Percentiles rank a stretch among this genome's conserved stretches.
phyloP scores from a whole-genome alignment of 2,888 invertebrate genomes.

The Myopa testacea region DNA sequence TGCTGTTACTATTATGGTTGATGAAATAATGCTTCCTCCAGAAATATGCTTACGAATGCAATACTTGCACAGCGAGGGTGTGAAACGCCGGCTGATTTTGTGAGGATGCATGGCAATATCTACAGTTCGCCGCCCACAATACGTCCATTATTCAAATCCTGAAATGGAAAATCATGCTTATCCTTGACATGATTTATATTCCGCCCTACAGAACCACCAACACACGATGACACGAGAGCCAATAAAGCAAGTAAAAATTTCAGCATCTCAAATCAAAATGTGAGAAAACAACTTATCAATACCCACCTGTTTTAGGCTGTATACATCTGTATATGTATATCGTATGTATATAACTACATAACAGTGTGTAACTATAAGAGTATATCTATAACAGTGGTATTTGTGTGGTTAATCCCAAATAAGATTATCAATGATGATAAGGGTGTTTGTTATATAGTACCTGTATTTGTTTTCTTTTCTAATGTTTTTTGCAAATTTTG shows the following conservation, averaged over 20 bases:
- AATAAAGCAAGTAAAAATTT: background rate
- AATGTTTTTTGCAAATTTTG: too few relatives aligned
- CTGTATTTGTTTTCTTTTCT: too few relatives aligned
- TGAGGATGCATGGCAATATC: conserved; percentile 52
- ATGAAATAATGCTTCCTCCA: conserved; percentile 49
- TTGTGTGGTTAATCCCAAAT: too few relatives aligned
- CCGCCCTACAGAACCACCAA: background rate
- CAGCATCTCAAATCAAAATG: background rate
- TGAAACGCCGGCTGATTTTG: conserved; percentile 55
- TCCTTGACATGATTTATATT: background rate
- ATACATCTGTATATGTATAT: too few relatives aligned
- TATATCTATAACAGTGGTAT: too few relatives aligned
- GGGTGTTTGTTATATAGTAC: too few relatives aligned
- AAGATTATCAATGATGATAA: too few relatives aligned
- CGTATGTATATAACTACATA: too few relatives aligned
- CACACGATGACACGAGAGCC: background rate
- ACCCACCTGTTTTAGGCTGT: too few relatives aligned
- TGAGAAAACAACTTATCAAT: too few relatives aligned
- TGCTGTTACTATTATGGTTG: conserved; percentile 55
- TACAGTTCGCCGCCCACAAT: conserved; percentile 56
- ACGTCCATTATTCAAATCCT: conserved; percentile 44
- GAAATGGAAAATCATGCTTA: background rate
- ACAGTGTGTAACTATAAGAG: too few relatives aligned
- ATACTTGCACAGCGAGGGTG: conserved; percentile 38
- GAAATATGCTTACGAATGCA: conserved; percentile 52